Percentiles rank a stretch among this genome's conserved stretches.
Evolutionary conservation across 2,113 vertebrate genomes (phyloP).

Genomic region (Aegotheles bennettii): DNA sequence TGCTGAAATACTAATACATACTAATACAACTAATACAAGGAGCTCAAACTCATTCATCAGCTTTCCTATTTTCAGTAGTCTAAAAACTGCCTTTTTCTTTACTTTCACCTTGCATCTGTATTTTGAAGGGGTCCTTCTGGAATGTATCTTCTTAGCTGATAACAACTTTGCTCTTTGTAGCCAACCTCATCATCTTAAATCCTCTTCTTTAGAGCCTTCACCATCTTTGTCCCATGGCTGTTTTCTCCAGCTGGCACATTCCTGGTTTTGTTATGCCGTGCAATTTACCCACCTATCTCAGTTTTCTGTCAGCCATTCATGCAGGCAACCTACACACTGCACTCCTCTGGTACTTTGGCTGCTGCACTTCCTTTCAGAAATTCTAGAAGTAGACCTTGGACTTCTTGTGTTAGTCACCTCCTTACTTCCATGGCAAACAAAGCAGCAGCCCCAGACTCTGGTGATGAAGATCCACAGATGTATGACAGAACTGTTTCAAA

Average conservation of each 20-base stretch:
- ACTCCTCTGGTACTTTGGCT: background rate
- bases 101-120: background rate
- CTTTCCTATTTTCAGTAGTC: background rate
- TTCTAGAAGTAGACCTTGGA: background rate
- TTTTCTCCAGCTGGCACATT: background rate
- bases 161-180: background rate
- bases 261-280: background rate
- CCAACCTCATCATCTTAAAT: background rate
- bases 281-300: background rate
- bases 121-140: background rate
- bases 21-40: background rate
- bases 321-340: background rate
- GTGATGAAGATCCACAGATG: background rate
- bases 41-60: background rate
- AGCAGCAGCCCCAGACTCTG: background rate
- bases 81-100: background rate
- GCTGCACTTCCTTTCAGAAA: background rate
- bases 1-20: background rate
- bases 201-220: background rate
- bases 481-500: background rate
- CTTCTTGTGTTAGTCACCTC: background rate
- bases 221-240: background rate
- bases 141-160: background rate
- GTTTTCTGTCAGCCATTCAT: fast-evolving
- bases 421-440: background rate